Conservation (phyloP, 2,888 invertebrate genomes). For the Himalopsyche japonica region DNA sequence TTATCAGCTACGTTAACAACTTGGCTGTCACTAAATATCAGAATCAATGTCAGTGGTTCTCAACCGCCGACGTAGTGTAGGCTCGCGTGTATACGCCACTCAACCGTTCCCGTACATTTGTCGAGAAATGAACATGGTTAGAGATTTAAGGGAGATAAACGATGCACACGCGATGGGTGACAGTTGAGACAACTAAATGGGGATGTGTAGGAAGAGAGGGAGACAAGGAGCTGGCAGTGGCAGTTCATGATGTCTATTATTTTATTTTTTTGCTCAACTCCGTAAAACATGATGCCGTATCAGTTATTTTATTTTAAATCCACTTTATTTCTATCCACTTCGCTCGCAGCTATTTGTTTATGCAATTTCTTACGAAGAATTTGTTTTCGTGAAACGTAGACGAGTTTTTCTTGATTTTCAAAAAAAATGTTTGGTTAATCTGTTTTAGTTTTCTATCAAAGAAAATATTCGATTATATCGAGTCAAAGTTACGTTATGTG, state of each 20-base stretch:
- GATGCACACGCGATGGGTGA: conserved; percentile 14
- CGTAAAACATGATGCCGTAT: not conserved
- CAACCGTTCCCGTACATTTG: conserved; percentile 8
- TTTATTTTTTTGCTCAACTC: not conserved
- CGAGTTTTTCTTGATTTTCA: no score
- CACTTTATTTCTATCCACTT: not conserved
- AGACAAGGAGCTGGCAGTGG: not conserved
- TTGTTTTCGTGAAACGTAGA: no score
- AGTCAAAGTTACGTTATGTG: no score
- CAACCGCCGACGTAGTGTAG: not conserved
- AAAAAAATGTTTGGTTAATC: no score
- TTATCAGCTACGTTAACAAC: no score
- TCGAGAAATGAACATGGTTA: conserved; percentile 24
- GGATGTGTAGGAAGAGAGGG: not conserved
- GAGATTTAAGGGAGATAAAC: conserved; percentile 29
- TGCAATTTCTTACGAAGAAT: no score
- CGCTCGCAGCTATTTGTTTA: no score
- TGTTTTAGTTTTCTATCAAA: no score
- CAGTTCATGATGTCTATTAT: not conserved
- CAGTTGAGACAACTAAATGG: conserved; percentile 13
- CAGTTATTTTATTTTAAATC: not conserved
- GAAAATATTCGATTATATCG: no score
- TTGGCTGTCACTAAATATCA: not conserved
- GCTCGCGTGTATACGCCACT: not conserved
- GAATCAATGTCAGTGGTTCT: not conserved